phyloP scores from a whole-genome alignment of 2,113 vertebrate genomes.

The Paratilapia polleni region DNA sequence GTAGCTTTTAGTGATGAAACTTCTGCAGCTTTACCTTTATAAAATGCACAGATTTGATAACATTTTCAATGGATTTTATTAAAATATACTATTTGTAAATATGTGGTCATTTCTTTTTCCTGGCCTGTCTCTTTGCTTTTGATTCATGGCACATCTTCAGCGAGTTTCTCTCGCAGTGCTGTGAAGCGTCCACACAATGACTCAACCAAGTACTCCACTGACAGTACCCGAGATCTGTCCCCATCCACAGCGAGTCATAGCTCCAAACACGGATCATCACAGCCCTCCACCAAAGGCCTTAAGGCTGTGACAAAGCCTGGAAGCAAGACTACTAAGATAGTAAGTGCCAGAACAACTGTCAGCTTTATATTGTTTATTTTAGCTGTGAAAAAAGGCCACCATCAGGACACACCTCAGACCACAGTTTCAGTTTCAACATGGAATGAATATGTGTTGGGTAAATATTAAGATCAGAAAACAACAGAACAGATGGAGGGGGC shows the following conservation, averaged over 20 bases:
- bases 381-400: accelerated
- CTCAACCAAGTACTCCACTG: background rate
- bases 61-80: too few relatives aligned
- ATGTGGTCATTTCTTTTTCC: background rate
- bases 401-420: accelerated
- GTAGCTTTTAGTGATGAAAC: background rate
- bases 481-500: background rate
- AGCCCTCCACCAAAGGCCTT: slow-evolving; percentile 4
- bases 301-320: slow-evolving; percentile 41
- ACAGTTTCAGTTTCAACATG: background rate
- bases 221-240: background rate
- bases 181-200: slow-evolving; percentile 43
- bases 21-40: background rate
- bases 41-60: too few relatives aligned
- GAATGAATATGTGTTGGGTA: background rate
- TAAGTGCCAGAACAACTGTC: background rate
- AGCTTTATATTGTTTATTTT: background rate
- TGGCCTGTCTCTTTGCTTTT: background rate
- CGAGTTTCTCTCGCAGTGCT: background rate
- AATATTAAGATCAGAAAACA: background rate
- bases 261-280: slow-evolving; percentile 23
- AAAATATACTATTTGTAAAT: background rate
- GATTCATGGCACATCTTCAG: background rate
- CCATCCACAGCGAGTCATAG: background rate
- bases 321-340: slow-evolving; percentile 15